Evolutionary conservation across 2,113 vertebrate species (phyloP), one percentile per base, ranked within the genome.

Genomic region (Epinephelus lanceolatus): DNA sequence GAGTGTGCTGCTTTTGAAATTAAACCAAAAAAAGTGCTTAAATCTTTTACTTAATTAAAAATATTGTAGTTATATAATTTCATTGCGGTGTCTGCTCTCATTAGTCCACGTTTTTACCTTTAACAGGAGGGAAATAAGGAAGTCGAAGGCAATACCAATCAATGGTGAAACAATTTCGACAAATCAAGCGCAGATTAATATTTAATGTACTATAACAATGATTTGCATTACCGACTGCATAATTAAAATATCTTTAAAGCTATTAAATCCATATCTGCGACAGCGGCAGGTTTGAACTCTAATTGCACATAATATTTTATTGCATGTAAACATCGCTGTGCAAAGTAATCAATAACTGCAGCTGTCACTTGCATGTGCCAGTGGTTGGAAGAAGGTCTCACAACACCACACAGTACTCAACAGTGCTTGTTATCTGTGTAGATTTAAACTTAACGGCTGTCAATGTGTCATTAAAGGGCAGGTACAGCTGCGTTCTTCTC

Each of bases 21-120:
- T 56, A 85, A 86, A 85, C 81, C 75, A 72, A 23, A n/a, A 18
- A 18, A 56, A 27, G 63, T 72, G 53, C 66, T 90, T 81, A 66
- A 80, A 61, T 78, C 40, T 71, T 52, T 71, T n/a, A 60, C 71
- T 89, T 84, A 71, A 88, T 92, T 89, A 85, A 89, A 90, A 84
- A 84, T 72, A 78, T 89, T 59, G 47, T 6, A 49, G 63, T 82
- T 73, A n/a, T 80, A 51, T 81, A 37, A 63, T 84, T 71, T 56
- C 72, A 85, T 67, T 59, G 68, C 70, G 27, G 23, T 52, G 76
- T 70, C 83, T 76, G 59, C 6, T 81, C 53, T 68, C 56, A 63
- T 85, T 84, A 80, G 18, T 76, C 42, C 66, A 42, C 33, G 37
- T 25, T 0, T 78, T 86, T 55, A 19, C 65, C 47, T 83, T 88